Conservation (phyloP, 2,888 invertebrate genomes). For the Hanleya hanleyi region DNA sequence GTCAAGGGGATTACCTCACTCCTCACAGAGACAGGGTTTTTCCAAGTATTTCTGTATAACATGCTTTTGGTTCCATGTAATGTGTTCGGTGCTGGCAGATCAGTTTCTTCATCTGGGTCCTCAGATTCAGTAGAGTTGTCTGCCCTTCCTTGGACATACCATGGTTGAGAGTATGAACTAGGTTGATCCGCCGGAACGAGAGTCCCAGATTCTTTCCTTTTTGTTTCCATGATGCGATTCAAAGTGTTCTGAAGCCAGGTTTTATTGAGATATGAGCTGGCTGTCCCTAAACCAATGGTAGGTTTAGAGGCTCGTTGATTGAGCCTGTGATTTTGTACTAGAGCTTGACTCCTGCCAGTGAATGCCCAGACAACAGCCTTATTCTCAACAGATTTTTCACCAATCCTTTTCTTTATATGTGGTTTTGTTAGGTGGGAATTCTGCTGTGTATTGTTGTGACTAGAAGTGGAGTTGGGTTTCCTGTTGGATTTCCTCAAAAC, state of each 20-base stretch:
- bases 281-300: neutral
- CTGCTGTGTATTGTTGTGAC: no score
- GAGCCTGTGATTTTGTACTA: conserved; percentile 48
- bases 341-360: conserved; percentile 45
- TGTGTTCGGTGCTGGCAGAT: neutral
- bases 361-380: conserved; percentile 23
- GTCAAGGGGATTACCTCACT: no score
- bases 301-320: conserved; percentile 17
- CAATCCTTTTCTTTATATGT: neutral
- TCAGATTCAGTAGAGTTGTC: neutral
- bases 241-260: neutral
- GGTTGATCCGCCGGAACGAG: no score
- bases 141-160: neutral
- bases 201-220: neutral
- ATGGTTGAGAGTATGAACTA: no score
- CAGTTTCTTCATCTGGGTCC: no score
- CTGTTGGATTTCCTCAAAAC: neutral
- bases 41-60: neutral
- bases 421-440: no score
- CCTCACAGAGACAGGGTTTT: no score
- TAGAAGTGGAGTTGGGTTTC: no score
- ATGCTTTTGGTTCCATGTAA: neutral
- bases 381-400: neutral
- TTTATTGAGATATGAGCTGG: neutral
- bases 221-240: neutral